Evolutionary conservation across 2,113 vertebrate genomes (phyloP).

Genomic region (Trematocara variabile): DNA sequence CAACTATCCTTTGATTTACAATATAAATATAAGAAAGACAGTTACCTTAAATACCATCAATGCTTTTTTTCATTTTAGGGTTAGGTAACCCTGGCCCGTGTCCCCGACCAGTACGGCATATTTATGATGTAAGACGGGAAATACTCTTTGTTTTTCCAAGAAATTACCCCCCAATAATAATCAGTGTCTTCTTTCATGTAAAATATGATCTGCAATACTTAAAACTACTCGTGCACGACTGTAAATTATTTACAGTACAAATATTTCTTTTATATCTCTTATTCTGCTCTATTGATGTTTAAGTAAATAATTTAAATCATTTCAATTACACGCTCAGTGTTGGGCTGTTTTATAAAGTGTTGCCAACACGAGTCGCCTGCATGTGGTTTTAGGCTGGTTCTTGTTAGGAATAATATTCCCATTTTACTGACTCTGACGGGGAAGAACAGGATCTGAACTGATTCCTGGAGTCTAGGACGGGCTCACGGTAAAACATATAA

Average conservation of each 20-base stretch:
- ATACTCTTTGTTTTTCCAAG: rapidly evolving
- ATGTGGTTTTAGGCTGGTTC: background rate
- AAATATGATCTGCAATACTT: background rate
- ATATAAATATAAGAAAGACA: background rate
- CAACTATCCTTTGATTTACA: background rate
- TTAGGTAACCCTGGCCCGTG: rapidly evolving
- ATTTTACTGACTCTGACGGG: background rate
- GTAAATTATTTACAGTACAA: background rate
- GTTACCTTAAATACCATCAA: background rate
- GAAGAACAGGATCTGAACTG: background rate
- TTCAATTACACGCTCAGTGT: background rate
- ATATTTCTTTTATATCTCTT: background rate
- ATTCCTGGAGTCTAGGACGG: too few relatives aligned
- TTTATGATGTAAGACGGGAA: background rate
- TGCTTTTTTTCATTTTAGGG: rapidly evolving
- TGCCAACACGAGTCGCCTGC: background rate
- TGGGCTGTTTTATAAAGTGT: background rate
- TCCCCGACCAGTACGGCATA: rapidly evolving
- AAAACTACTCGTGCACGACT: background rate
- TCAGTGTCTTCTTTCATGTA: background rate
- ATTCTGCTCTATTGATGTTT: background rate
- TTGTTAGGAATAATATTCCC: background rate
- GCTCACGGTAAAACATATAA: background rate
- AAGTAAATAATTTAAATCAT: background rate
- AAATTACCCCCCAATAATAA: rapidly evolving